Conservation (phyloP, 2,888 invertebrate species). For the Protophormia terraenovae region DNA sequence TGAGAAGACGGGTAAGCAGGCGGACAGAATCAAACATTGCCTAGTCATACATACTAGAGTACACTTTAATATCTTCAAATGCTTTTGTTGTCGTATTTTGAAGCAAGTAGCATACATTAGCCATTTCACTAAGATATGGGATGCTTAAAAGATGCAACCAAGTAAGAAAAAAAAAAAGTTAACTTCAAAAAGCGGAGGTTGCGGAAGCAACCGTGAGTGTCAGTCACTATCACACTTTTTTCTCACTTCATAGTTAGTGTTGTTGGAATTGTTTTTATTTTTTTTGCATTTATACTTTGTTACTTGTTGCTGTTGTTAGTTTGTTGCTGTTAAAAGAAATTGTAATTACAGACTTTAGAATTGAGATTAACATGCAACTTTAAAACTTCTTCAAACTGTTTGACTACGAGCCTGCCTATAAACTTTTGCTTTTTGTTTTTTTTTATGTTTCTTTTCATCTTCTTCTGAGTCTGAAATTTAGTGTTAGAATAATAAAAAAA, state of each 20-base stretch:
- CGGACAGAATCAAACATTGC: constrained; percentile 59
- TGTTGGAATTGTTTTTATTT: constrained; percentile 63
- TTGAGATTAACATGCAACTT: constrained; percentile 79
- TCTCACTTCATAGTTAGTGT: constrained; percentile 57
- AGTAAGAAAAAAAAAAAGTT: constrained; percentile 30
- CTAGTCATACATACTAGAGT: constrained; percentile 44
- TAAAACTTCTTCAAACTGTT: constrained; percentile 59
- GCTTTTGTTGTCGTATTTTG: background rate
- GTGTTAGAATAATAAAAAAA: constrained; percentile 31
- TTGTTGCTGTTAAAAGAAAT: constrained; percentile 74
- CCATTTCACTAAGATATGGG: constrained; percentile 62
- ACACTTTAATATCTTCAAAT: constrained; percentile 1
- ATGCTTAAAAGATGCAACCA: constrained; percentile 62
- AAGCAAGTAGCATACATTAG: constrained; percentile 66
- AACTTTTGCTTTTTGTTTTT: background rate
- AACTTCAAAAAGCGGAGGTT: constrained; percentile 67
- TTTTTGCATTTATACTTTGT: constrained; percentile 74
- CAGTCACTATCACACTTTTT: constrained; percentile 71
- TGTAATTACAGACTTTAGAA: constrained; percentile 80
- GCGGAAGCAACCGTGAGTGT: constrained; percentile 70
- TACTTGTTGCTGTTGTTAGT: constrained; percentile 51
- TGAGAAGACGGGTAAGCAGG: constrained; percentile 55
- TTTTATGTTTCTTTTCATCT: background rate
- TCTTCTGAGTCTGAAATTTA: constrained; percentile 12
- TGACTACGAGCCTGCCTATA: constrained; percentile 50